A percentile compares a stretch with the other conserved stretches of the same genome.
Evolutionary conservation across 1,140 invertebrate genomes (phyloP).

Genomic region (Prorops nasuta): DNA sequence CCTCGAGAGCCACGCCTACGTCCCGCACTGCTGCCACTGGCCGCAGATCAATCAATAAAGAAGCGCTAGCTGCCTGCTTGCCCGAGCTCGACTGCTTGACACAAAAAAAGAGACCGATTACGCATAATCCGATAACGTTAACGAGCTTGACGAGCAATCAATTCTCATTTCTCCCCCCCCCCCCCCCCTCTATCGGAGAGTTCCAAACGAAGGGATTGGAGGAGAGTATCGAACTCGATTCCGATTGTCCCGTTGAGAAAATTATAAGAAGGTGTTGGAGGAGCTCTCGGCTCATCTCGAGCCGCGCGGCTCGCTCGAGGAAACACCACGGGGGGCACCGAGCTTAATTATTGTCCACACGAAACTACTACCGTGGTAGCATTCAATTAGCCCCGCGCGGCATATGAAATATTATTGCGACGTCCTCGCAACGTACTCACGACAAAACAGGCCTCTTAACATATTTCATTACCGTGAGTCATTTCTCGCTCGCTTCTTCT

Average conservation of each 20-base stretch:
- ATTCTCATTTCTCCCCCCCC: no score
- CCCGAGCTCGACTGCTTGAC: neutral
- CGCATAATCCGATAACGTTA: slow-evolving; percentile 12
- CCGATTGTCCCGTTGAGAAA: no score
- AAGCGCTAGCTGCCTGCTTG: slow-evolving; percentile 7
- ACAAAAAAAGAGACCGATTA: slow-evolving; percentile 10
- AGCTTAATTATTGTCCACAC: no score
- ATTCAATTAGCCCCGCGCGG: slow-evolving; percentile 54
- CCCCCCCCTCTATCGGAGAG: no score
- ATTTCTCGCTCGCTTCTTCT: slow-evolving; percentile 11
- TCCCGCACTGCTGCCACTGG: slow-evolving; percentile 28
- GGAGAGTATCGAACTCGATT: no score
- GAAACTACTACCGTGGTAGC: slow-evolving; percentile 55
- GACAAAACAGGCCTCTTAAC: slow-evolving; percentile 33
- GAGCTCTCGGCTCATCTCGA: slow-evolving; percentile 9
- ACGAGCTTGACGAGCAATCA: slow-evolving; percentile 10
- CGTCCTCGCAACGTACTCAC: slow-evolving; percentile 29
- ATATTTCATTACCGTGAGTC: slow-evolving; percentile 40
- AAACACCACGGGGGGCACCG: neutral
- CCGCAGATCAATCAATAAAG: slow-evolving; percentile 36
- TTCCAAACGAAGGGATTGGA: no score
- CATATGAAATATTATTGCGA: slow-evolving; percentile 53
- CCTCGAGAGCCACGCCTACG: slow-evolving; percentile 14
- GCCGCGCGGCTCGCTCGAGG: slow-evolving; percentile 4
- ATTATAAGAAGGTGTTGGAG: neutral